Evolutionary conservation across 2,888 invertebrate genomes (phyloP), one percentile per base, ranked within the genome.

Genomic region (Habroteleia sp.): DNA sequence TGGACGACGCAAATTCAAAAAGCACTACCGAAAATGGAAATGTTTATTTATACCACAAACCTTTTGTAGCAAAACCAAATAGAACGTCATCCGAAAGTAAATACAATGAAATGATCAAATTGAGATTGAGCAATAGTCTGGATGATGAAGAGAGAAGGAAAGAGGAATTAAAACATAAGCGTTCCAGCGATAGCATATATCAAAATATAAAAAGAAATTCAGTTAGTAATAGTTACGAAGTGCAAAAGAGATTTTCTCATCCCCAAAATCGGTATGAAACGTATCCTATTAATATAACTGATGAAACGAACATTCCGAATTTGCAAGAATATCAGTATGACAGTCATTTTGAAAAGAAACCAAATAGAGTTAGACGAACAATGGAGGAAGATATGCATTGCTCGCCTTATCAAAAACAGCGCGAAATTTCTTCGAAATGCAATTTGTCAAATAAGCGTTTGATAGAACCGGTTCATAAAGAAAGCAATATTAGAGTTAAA

Each of bases 11-110:
- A 3, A 65, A 54, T 14, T 8, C 5, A 1, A 23, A 29, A 31
- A 4, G 52, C 41, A 56, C 77, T 7, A 74, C 60, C 3, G 83
- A 82, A 3, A 79, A 81, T 44, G 44, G 80, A 0, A 84, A 84
- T 69, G 83, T 84, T 54, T 81, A 84, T 20, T 80, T 82, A 0
- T 84, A 83, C 27, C 83, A 84, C 60, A 85, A 85, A 7, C 83
- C 83, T 17, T 83, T 84, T 13, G 80, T 65, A 3, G 65, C 75
- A 0, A 75, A 74, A 37, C 56, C 74, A 1, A 74, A 69, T 5
- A 76, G 63, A 46, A 76, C 63, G 44, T 63, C 69, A 4, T 13
- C 48, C 6, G 79, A 80, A 0, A 29, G 68, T 35, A 74, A 71
- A 39, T 52, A 65, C 1, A 63, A 54, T 11, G 73, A 75, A 6